Conservation (phyloP, 2,888 invertebrate genomes). For the Leptinotarsa juncta region DNA sequence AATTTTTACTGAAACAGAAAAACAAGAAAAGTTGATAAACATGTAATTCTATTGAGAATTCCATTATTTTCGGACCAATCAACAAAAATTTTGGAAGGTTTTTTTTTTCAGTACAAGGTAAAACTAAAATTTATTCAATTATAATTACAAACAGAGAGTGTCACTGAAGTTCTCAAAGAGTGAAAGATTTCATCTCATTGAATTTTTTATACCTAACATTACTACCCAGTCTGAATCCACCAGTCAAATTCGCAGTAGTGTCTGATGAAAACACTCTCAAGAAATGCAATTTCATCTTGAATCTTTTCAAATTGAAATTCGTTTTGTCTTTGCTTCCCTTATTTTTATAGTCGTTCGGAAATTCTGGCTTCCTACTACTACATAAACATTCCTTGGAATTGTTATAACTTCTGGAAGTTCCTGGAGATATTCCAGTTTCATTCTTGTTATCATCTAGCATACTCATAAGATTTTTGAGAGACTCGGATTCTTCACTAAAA, state of each 20-base stretch:
- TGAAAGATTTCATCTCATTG: constrained; percentile 32
- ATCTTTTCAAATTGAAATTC: constrained; percentile 36
- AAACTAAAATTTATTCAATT: constrained; percentile 2
- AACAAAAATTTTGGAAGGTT: no score
- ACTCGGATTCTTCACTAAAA: constrained; percentile 1
- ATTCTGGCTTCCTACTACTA: constrained; percentile 1
- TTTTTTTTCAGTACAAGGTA: background rate
- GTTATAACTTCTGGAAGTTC: constrained; percentile 13
- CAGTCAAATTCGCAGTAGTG: constrained; percentile 8
- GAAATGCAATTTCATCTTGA: constrained; percentile 38
- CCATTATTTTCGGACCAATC: no score
- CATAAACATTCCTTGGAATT: constrained; percentile 11
- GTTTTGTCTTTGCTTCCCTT: constrained; percentile 13
- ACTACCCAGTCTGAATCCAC: constrained; percentile 25
- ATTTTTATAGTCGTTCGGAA: background rate
- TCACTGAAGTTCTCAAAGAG: background rate
- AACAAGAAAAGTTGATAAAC: no score
- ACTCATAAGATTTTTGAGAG: background rate
- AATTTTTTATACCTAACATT: constrained; percentile 41
- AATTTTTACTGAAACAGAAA: no score
- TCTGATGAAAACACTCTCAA: constrained; percentile 31
- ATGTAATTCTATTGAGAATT: no score
- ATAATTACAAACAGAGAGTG: background rate
- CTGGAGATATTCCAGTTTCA: background rate
- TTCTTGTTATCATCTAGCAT: constrained; percentile 5